Base-by-base conservation (phyloP, 1,140 invertebrate genomes). In the Pachypeltis micranthus region DNA sequence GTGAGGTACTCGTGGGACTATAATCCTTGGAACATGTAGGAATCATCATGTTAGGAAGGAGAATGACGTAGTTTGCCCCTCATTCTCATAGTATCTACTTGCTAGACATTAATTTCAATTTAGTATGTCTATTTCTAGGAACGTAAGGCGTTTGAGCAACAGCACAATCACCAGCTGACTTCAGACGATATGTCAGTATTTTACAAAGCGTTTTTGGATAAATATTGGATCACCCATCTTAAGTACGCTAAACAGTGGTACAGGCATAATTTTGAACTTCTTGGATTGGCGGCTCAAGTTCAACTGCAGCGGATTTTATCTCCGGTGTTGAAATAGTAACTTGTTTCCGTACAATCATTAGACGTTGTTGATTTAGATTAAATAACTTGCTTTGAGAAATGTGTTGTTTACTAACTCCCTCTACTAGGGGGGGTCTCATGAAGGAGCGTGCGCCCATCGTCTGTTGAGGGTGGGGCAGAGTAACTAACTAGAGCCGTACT, bases 161-260 rank as follows among this genome's bases (percentile, higher is more conserved):
- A 24, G 47, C 51, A 68, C n/a, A 65, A 64, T 25, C 57, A 21
- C 7, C 72, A 80, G 24, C 66, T 87, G 2, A 81, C 82, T 21
- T 81, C 88, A 0, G 88, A 91, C 74, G 84, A 91, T 74, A 87
- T 92, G 85, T 90, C 88, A 68, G 80, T 85, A 23, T 92, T 91
- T 75, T 92, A 91, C 70, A 90, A 88, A 77, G 69, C 79, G 47
- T 91, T 91, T 72, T 74, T 89, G 39, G 86, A 89, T 69, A 83
- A 85, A 71, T 86, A 90, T 70, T 86, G 85, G 84, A 80, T 79
- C 68, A 75, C 73, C 1, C 87, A 90, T 71, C 68, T 85, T 0
- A 74, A 76, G 67, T 90, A 89, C 70, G 89, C 89, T 69, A 74
- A 83, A 28, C 77, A 80, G 44, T 90, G 87, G 87, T 89, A 90